These are phyloP conservation scores for Dinothrombium tinctorium DNA, from an alignment of 1,140 invertebrate species.

Conservation along the genomic window DNA sequence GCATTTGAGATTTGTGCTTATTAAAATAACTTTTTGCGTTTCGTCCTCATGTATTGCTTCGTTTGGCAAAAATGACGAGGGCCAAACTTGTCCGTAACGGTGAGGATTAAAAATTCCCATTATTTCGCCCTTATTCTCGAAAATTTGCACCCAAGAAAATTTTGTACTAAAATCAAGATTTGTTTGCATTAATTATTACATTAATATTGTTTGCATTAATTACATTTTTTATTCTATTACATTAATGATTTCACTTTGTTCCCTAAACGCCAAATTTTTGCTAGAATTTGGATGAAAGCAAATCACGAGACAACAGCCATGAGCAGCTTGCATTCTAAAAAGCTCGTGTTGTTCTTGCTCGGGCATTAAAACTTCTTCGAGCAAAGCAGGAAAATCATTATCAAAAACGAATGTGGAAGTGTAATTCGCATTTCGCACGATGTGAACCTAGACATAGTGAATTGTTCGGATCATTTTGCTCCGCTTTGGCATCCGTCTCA, in stretches of 20 bases:
- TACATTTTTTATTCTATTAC: too few relatives aligned
- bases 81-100: slow-evolving; percentile 85
- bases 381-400: slow-evolving; percentile 86
- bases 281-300: slow-evolving; percentile 90
- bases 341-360: slow-evolving; percentile 41
- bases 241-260: slow-evolving; percentile 40
- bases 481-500: slow-evolving; percentile 33
- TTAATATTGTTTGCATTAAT: too few relatives aligned
- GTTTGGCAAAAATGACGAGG: slow-evolving; percentile 70
- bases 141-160: slow-evolving; percentile 81
- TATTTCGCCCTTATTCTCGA: slow-evolving; percentile 84
- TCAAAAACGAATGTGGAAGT: slow-evolving; percentile 68
- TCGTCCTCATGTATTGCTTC: slow-evolving; percentile 54
- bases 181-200: slow-evolving; percentile 54
- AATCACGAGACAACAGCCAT: slow-evolving; percentile 76
- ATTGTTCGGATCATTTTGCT: slow-evolving; percentile 48
- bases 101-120: slow-evolving; percentile 97
- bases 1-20: slow-evolving; percentile 41
- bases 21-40: slow-evolving; percentile 46
- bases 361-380: slow-evolving; percentile 27
- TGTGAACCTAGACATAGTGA: slow-evolving; percentile 67
- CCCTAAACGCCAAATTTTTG: slow-evolving; percentile 70
- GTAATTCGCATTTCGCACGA: slow-evolving; percentile 64
- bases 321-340: slow-evolving; percentile 47
- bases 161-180: slow-evolving; percentile 48